Conservation (phyloP, 2,113 vertebrate genomes). For the Anguilla rostrata region DNA sequence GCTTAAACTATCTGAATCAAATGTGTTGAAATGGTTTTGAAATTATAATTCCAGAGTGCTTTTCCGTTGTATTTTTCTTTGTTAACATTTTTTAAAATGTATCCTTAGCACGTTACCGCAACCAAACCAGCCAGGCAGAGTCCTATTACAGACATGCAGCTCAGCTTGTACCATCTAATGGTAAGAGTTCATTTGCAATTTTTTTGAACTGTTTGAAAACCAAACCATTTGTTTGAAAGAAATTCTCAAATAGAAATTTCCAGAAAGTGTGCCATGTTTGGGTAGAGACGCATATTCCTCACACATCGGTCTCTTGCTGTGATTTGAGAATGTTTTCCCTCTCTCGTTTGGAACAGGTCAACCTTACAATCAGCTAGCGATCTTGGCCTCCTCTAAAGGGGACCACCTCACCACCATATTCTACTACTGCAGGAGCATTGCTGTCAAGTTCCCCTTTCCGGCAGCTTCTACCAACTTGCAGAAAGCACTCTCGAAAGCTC, state of each 20-base stretch:
- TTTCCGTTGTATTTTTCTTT: not conserved
- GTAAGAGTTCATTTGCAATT: conserved; percentile 69
- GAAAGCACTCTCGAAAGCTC: conserved; percentile 98
- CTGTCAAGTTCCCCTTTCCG: conserved; percentile 98
- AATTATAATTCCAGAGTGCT: not conserved
- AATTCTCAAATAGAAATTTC: not conserved
- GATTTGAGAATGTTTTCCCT: not conserved
- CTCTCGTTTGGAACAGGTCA: conserved; percentile 77
- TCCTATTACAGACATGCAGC: conserved; percentile 98
- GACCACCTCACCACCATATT: conserved; percentile 99
- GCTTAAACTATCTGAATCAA: too few species aligned
- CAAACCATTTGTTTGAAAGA: too few species aligned
- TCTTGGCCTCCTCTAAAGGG: conserved; percentile 97
- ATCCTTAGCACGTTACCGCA: conserved; percentile 90
- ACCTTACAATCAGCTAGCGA: conserved; percentile 98
- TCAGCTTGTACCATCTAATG: conserved; percentile 98
- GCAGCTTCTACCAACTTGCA: conserved; percentile 98
- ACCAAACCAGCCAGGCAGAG: conserved; percentile 99
- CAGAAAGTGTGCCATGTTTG: not conserved
- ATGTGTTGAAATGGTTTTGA: too few species aligned
- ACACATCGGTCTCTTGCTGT: too few species aligned
- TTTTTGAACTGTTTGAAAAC: not conserved
- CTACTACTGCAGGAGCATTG: conserved; percentile 99
- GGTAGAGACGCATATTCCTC: not conserved
- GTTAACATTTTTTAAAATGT: not conserved